A percentile compares a stretch with the other conserved stretches of the same genome.
Evolutionary conservation across 2,888 invertebrate genomes (phyloP).

Genomic region (Microplitis deprimator): DNA sequence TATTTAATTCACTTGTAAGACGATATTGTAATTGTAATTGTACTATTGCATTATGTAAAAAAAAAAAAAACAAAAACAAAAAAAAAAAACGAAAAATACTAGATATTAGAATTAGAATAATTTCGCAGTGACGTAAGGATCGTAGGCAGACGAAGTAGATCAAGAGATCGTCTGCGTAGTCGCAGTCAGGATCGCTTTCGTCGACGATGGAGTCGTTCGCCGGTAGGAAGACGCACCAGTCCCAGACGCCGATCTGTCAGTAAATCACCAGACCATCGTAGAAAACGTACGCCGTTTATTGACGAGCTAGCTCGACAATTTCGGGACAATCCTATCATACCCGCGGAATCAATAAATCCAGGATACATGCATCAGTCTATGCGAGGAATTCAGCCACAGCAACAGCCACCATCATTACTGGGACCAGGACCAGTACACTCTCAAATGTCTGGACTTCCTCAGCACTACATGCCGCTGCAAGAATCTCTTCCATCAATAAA

Average conservation of each 20-base stretch:
- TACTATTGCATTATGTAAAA: slow-evolving; percentile 7
- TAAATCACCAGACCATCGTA: slow-evolving; percentile 61
- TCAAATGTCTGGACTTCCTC: slow-evolving; percentile 42
- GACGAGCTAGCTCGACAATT: slow-evolving; percentile 67
- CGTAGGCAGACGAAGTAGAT: slow-evolving; percentile 62
- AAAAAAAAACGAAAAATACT: slow-evolving; percentile 15
- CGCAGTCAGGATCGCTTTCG: slow-evolving; percentile 58
- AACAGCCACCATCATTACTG: slow-evolving; percentile 19
- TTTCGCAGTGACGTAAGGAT: slow-evolving; percentile 53
- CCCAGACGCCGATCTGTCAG: slow-evolving; percentile 59
- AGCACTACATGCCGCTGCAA: slow-evolving; percentile 48
- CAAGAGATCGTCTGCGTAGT: slow-evolving; percentile 64
- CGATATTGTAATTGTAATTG: neutral
- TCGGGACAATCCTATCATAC: slow-evolving; percentile 57
- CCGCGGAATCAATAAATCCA: slow-evolving; percentile 43
- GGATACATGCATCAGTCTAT: slow-evolving; percentile 54
- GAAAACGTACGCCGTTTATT: slow-evolving; percentile 68
- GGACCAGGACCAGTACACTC: slow-evolving; percentile 43
- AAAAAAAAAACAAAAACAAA: too few species aligned
- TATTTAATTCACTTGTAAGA: slow-evolving; percentile 3
- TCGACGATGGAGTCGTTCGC: slow-evolving; percentile 63
- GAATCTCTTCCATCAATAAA: slow-evolving; percentile 40
- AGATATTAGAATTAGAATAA: slow-evolving; percentile 44
- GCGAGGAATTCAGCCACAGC: slow-evolving; percentile 43
- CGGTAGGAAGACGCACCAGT: slow-evolving; percentile 52